These are phyloP conservation scores for Epiblema foenella DNA, from an alignment of 2,888 invertebrate species.

Conservation along the genomic window DNA sequence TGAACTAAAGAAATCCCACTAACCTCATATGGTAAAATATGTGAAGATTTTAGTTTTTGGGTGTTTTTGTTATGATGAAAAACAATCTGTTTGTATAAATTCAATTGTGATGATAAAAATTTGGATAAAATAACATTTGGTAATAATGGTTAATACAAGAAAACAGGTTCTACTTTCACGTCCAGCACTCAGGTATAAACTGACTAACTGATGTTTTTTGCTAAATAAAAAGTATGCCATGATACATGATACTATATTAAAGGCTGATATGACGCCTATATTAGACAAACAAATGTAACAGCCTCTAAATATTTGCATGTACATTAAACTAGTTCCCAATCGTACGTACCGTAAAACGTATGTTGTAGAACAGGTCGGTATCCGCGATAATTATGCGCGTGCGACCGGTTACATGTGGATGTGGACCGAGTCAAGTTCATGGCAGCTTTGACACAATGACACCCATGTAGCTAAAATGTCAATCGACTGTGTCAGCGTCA, in stretches of 20 bases:
- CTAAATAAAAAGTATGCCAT: background rate
- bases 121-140: too few relatives aligned
- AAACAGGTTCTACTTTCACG: too few relatives aligned
- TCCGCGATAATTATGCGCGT: slow-evolving; percentile 39
- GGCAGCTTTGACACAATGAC: slow-evolving; percentile 34
- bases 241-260: slow-evolving; percentile 3
- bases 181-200: background rate
- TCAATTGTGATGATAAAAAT: too few relatives aligned
- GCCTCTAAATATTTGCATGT: slow-evolving; percentile 23
- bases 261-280: background rate
- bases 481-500: background rate
- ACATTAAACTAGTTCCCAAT: slow-evolving; percentile 35
- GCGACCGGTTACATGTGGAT: slow-evolving; percentile 42
- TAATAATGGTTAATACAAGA: too few relatives aligned
- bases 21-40: too few relatives aligned
- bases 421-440: slow-evolving; percentile 45
- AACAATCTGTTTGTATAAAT: too few relatives aligned
- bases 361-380: slow-evolving; percentile 14
- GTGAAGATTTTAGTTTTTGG: too few relatives aligned
- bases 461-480: background rate
- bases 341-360: slow-evolving; percentile 19
- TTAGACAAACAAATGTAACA: slow-evolving; percentile 10
- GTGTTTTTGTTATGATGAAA: too few relatives aligned
- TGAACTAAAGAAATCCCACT: too few relatives aligned
- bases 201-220: background rate